These are phyloP conservation scores for Ricordea florida DNA, from an alignment of 92 coral and sea anemone species.

Conservation along the genomic window DNA sequence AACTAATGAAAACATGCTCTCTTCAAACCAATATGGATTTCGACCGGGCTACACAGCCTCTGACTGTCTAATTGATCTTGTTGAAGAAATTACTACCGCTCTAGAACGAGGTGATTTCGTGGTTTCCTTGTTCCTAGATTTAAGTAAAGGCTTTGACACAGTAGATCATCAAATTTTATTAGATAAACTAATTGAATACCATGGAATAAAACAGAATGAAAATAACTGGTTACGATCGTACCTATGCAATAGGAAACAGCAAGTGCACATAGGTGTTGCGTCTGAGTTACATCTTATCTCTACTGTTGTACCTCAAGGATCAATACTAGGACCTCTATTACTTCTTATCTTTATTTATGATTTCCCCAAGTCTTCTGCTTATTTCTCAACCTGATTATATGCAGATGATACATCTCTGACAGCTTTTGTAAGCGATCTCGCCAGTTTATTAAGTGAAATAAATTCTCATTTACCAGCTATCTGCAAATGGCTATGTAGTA, in stretches of 20 bases:
- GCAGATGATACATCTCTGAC: background rate
- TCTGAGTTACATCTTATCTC: background rate
- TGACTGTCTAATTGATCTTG: too few relatives aligned
- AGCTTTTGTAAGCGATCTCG: constrained; percentile 1
- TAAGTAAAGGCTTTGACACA: background rate
- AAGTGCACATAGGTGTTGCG: background rate
- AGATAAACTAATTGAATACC: background rate
- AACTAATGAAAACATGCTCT: too few relatives aligned
- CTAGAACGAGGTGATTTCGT: background rate
- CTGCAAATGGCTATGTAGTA: constrained; percentile 4
- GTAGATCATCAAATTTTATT: background rate
- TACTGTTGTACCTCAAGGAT: constrained; percentile 7
- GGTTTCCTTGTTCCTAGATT: background rate
- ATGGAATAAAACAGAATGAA: background rate
- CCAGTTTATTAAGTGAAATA: background rate
- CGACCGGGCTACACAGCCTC: too few relatives aligned
- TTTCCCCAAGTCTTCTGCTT: background rate
- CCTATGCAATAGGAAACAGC: background rate
- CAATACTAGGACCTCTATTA: background rate
- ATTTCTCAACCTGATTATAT: background rate
- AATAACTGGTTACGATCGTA: background rate
- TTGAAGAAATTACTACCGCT: background rate
- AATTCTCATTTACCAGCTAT: background rate
- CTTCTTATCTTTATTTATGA: too few relatives aligned
- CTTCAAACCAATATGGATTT: too few relatives aligned